Conservation (phyloP, 2,888 invertebrate genomes). For the Orthonychiurus folsomi region DNA sequence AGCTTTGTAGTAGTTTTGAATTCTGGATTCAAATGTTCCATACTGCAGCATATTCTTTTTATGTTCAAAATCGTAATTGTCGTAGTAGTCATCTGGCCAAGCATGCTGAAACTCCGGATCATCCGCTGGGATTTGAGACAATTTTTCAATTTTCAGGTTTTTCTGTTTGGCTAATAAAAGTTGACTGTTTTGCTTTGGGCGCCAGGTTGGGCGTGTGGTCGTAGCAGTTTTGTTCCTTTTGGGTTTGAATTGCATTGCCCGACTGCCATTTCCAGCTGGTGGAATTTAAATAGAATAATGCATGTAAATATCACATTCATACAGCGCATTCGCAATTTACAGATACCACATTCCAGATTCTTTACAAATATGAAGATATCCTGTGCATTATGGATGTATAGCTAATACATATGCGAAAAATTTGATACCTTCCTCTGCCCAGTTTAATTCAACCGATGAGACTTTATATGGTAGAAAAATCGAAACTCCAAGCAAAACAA, state of each 20-base stretch:
- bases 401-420: no score
- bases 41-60: constrained; percentile 9
- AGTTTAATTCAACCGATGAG: no score
- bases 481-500: no score
- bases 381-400: no score
- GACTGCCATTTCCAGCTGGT: not conserved
- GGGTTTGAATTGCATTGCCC: not conserved
- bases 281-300: not conserved
- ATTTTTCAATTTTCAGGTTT: not conserved
- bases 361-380: no score
- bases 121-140: not conserved
- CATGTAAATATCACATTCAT: no score
- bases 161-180: constrained; percentile 5
- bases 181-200: constrained; percentile 5
- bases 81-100: constrained; percentile 23
- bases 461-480: no score
- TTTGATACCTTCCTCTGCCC: no score
- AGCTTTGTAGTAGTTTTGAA: constrained; percentile 10
- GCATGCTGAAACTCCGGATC: constrained; percentile 8
- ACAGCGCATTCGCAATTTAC: no score
- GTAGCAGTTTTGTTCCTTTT: not conserved
- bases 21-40: constrained; percentile 11
- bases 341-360: no score
- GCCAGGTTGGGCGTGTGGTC: constrained; percentile 5
- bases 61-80: constrained; percentile 19